phyloP scores from a whole-genome alignment of 2,113 vertebrate genomes.

The Xenopus laevis region DNA sequence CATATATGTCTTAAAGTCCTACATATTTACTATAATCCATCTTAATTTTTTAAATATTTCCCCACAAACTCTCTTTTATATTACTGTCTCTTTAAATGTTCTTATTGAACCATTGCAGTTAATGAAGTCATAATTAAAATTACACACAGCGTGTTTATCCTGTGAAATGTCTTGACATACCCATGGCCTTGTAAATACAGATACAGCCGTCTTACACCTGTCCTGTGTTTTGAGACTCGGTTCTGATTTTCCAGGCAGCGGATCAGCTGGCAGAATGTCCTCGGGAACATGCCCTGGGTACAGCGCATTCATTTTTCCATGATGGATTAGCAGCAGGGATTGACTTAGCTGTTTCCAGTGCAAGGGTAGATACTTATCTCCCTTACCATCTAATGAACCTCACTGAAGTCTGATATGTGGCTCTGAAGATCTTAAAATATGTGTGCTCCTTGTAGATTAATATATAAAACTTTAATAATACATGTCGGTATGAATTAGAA shows the following conservation, averaged over 20 bases:
- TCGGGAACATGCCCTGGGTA: slow-evolving; percentile 11
- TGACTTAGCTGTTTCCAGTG: not conserved
- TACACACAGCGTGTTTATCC: too few relatives aligned
- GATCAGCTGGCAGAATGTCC: slow-evolving; percentile 22
- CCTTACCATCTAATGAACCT: not conserved
- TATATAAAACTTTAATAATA: not conserved
- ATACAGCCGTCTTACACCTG: slow-evolving; percentile 4
- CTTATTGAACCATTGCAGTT: too few relatives aligned
- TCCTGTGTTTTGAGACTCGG: slow-evolving; percentile 15
- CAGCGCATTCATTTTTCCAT: slow-evolving; percentile 37
- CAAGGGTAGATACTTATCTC: not conserved
- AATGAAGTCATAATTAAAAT: too few relatives aligned
- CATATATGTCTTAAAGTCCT: too few relatives aligned
- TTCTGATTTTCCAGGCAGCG: slow-evolving; percentile 32
- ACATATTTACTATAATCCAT: too few relatives aligned
- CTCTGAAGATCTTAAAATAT: not conserved
- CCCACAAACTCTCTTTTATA: too few relatives aligned
- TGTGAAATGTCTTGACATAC: too few relatives aligned
- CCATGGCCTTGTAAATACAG: not conserved
- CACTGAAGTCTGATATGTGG: slow-evolving; percentile 3
- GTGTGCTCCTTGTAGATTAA: not conserved
- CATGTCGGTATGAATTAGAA: not conserved
- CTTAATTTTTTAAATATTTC: too few relatives aligned
- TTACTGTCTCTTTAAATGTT: too few relatives aligned
- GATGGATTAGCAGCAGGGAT: slow-evolving; percentile 20